Conservation (phyloP, 64 coral and sea anemone genomes). For the Pocillopora damicornis region DNA sequence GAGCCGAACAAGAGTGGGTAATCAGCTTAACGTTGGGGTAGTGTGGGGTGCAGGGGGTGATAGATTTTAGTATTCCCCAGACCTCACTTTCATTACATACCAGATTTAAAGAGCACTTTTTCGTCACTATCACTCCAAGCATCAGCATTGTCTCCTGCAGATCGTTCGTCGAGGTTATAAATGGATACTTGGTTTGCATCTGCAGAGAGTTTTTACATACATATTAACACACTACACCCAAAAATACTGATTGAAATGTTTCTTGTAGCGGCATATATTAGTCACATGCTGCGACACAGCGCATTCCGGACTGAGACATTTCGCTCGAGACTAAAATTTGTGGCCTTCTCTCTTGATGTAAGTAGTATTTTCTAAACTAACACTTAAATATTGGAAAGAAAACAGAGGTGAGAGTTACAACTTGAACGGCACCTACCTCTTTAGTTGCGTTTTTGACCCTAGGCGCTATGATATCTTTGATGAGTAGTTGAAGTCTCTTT, state of each 20-base stretch:
- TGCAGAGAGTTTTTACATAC: not conserved
- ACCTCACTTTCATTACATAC: not conserved
- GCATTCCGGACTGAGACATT: no score
- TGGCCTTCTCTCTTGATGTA: no score
- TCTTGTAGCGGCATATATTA: no score
- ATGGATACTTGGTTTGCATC: not conserved
- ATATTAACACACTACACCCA: not conserved
- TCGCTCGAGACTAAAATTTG: no score
- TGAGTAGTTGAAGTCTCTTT: not conserved
- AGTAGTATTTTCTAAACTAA: no score
- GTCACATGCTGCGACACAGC: no score
- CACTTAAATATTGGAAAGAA: no score
- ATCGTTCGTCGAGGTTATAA: constrained; percentile 1
- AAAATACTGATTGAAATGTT: no score
- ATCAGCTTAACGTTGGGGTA: no score
- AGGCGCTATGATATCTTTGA: not conserved
- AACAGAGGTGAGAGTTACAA: no score
- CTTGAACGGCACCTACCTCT: not conserved
- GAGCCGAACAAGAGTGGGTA: no score
- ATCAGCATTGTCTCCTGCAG: not conserved
- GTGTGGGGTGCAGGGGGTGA: no score
- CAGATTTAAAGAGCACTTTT: not conserved
- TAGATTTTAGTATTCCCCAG: not conserved
- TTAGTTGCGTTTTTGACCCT: not conserved
- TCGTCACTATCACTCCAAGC: not conserved